phyloP scores from a whole-genome alignment of 2,888 invertebrate genomes.

The Biston betularia region DNA sequence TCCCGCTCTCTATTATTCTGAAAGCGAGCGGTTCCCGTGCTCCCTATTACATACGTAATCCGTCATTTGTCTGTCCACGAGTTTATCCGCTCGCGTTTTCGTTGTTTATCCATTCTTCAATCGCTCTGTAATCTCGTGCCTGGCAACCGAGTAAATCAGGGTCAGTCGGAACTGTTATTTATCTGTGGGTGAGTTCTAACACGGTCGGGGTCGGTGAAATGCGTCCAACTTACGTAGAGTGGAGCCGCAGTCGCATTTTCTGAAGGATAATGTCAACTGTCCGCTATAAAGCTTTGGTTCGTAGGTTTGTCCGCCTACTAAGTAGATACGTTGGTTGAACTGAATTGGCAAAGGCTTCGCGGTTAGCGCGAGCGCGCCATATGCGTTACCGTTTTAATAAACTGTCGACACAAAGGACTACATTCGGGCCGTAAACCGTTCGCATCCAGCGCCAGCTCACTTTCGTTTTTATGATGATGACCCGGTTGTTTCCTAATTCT shows the following conservation, averaged over 20 bases:
- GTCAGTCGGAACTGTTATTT: conserved; percentile 2
- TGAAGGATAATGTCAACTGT: background rate
- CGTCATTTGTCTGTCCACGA: conserved; percentile 5
- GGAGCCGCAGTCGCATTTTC: conserved; percentile 1
- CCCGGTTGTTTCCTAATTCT: conserved; percentile 53
- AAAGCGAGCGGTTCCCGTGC: conserved; percentile 13
- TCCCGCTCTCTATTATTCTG: background rate
- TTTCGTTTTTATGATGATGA: conserved; percentile 54
- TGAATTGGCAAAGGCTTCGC: conserved; percentile 13
- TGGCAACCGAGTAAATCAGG: conserved; percentile 14
- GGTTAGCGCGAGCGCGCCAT: conserved; percentile 12
- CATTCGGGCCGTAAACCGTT: conserved; percentile 25
- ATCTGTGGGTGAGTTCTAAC: conserved; percentile 1
- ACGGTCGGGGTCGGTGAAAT: conserved; percentile 1
- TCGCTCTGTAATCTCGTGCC: conserved; percentile 18
- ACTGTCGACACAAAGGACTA: conserved; percentile 26
- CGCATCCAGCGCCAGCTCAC: conserved; percentile 26
- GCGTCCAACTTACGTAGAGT: background rate
- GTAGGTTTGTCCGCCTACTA: background rate
- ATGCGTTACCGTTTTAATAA: conserved; percentile 14
- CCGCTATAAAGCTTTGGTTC: background rate
- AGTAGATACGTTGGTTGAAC: background rate
- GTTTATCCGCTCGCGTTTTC: conserved; percentile 2
- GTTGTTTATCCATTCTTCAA: conserved; percentile 24
- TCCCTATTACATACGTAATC: conserved; percentile 9